Evolutionary conservation across 2,888 invertebrate species (phyloP), one percentile per base, ranked within the genome.

Genomic region (Zaprionus lineosus): DNA sequence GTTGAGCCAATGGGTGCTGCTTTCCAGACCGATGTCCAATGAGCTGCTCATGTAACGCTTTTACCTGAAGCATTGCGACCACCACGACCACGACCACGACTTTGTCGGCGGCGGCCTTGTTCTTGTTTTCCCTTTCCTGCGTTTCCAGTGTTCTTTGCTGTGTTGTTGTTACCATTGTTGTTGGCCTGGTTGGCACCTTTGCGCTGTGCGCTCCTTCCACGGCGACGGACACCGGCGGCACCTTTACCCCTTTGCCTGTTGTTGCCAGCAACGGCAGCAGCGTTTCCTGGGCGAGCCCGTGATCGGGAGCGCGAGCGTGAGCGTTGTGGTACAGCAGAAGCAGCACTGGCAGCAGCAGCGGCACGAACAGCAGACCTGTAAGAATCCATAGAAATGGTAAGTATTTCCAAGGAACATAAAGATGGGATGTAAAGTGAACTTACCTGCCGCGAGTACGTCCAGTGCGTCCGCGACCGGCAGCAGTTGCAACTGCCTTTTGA

Each of bases 31-130:
- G 58, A 19, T 62, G 33, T 53, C 57, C 57, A 39, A 28, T 47
- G 51, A 44, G 63, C 51, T 43, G 48, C 47, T 58, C 53, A 58
- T 82, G 84, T 39, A 74, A 66, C 77, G 84, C 84, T 78, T 77
- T 77, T 89, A 89, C 89, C 89, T 76, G 79, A 44, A 56, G 55
- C 64, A 26, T 57, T 40, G 39, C 88, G 77, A 70, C 66, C 77
- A 70, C 69, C 79, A 51, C 88, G 87, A 69, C 75, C 86, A 66
- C 89, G 89, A 74, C 88, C 87, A 59, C 89, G 89, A n/a, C n/a
- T n/a, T n/a, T n/a, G n/a, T 69, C 88, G 88, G 11, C 87, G 87
- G 62, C 87, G 86, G 66, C 74, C 87, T 60, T 82, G 86, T 21
- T 56, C 68, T 43, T 50, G 59, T n/a, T 14, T 64, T 71, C 71